Evolutionary conservation across 2,888 invertebrate species (phyloP), one percentile per base, ranked within the genome.

Genomic region (Cheilosia vulpina): DNA sequence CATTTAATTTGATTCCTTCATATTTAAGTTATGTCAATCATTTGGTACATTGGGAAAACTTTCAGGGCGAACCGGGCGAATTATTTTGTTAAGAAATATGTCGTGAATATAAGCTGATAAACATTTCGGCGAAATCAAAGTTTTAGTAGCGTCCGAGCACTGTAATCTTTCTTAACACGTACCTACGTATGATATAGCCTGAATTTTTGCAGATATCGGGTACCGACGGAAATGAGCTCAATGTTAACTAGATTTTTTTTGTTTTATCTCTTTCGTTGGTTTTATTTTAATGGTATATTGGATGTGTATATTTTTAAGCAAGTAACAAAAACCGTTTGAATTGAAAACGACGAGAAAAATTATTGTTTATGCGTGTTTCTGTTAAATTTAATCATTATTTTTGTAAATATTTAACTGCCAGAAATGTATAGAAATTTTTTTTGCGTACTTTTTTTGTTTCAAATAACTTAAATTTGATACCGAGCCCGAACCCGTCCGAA

Each of bases 401-500:
- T 38, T 31, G 4, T 55, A 17, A 62, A n/a, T 38, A 38, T 38
- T 13, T 4, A 38, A 38, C 38, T 43, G 52, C 63, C 63, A 65
- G 38, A 60, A 21, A 62, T 27, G 6, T 62, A 52, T 62, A 72
- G 5, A 72, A 9, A 72, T 43, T 21, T 31, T 17, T 55, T 63
- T 27, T 7, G 7, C 27, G 57, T 34, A 47, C 17, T 65, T 65
- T 75, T 57, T 27, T 47, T 65, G 17, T 57, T 58, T 58, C 19
- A 19, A 65, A 50, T 41, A 65, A 27, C n/a, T 63, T 34, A n/a
- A 73, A 55, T 55, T 34, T 45, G 45, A 53, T 38, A 47, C n/a
- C 45, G 63, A 73, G 24, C 47, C 47, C 38, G 53, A 55, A 21
- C 41, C 58, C 57, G 76, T 58, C 66, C 58, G 66, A 66, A 60